phyloP scores from a whole-genome alignment of 2,888 invertebrate species.

The Diabrotica balteata region DNA sequence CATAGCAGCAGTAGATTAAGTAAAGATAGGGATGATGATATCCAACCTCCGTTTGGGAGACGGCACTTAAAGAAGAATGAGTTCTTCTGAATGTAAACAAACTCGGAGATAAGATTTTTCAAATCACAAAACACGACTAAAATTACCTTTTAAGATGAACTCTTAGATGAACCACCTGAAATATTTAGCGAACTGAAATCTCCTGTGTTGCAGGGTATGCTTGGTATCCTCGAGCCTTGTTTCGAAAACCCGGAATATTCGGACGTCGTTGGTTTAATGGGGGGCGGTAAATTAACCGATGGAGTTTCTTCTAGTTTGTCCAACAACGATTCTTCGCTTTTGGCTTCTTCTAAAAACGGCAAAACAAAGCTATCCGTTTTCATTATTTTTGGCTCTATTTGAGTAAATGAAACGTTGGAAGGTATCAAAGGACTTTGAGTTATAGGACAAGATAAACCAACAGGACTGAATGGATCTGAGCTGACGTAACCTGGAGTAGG shows the following conservation, averaged over 20 bases:
- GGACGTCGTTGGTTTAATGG: conserved; percentile 55
- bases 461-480: conserved; percentile 67
- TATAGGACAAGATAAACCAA: conserved; percentile 55
- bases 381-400: conserved; percentile 19
- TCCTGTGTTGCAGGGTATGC: conserved; percentile 71
- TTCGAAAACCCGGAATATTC: conserved; percentile 69
- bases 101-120: too few relatives aligned
- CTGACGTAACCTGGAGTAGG: conserved; percentile 53
- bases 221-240: conserved; percentile 69
- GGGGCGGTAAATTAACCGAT: conserved; percentile 51
- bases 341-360: conserved; percentile 44
- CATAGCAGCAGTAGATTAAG: too few relatives aligned
- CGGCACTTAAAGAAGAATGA: too few relatives aligned
- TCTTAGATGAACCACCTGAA: not conserved
- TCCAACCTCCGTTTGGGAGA: too few relatives aligned
- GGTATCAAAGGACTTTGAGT: conserved; percentile 55
- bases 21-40: too few relatives aligned
- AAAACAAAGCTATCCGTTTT: conserved; percentile 48
- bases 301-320: conserved; percentile 50
- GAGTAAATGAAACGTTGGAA: conserved; percentile 37
- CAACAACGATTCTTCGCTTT: conserved; percentile 45
- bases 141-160: not conserved
- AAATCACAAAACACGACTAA: too few relatives aligned
- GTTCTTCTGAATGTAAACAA: too few relatives aligned
- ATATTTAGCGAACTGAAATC: conserved; percentile 51